phyloP scores from a whole-genome alignment of 2,888 invertebrate species.

The Amphipoea oculea region DNA sequence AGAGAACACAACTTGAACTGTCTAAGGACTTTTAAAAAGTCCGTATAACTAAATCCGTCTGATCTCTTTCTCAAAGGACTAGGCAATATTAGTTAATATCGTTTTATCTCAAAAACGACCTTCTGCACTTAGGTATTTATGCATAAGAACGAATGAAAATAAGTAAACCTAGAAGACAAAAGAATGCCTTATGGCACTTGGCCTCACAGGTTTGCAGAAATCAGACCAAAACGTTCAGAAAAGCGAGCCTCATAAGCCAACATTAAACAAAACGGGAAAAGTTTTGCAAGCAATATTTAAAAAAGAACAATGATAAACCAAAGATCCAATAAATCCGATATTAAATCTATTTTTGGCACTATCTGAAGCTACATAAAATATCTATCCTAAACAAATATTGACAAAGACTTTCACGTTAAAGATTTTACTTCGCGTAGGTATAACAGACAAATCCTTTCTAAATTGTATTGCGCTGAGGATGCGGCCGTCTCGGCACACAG shows the following conservation, averaged over 20 bases:
- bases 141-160: background rate
- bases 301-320: background rate
- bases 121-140: background rate
- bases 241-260: background rate
- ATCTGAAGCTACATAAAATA: slow-evolving; percentile 7
- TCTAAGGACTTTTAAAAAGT: background rate
- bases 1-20: background rate
- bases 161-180: background rate
- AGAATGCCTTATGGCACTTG: background rate
- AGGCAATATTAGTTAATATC: background rate
- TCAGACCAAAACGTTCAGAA: background rate
- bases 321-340: background rate
- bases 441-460: slow-evolving; percentile 52
- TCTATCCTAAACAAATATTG: slow-evolving; percentile 23
- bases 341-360: background rate
- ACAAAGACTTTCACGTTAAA: slow-evolving; percentile 14
- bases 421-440: slow-evolving; percentile 31
- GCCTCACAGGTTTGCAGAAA: background rate
- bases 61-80: background rate
- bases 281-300: background rate
- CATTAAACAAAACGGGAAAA: background rate
- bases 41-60: background rate
- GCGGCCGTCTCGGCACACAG: slow-evolving; percentile 14
- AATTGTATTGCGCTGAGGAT: slow-evolving; percentile 47
- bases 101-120: background rate